Percentiles rank a stretch among this genome's conserved stretches.
Evolutionary conservation across 1,140 invertebrate species (phyloP).

Genomic region (Eupeodes corollae): DNA sequence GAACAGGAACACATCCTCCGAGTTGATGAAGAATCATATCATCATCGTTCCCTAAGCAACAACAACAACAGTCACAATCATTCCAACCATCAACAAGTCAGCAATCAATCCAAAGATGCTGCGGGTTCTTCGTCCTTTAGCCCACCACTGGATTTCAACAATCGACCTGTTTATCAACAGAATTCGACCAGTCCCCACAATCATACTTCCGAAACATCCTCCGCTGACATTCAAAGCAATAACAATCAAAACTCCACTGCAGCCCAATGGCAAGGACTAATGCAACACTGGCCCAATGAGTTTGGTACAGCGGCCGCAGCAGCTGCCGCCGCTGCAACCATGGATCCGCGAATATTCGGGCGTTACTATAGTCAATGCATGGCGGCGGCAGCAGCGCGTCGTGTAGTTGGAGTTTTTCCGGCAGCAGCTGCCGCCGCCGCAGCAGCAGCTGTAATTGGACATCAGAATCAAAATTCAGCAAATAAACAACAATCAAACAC

Average conservation of each 20-base stretch:
- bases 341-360: slow-evolving; percentile 22
- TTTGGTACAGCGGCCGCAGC: slow-evolving; percentile 1
- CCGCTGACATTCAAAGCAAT: too few relatives aligned
- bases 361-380: slow-evolving; percentile 28
- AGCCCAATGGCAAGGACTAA: slow-evolving; percentile 1
- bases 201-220: too few relatives aligned
- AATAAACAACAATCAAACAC: too few relatives aligned
- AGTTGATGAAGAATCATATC: neutral
- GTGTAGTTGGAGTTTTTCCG: neutral
- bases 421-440: neutral
- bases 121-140: too few relatives aligned
- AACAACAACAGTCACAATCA: neutral
- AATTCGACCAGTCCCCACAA: too few relatives aligned
- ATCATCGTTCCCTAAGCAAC: neutral
- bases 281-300: neutral
- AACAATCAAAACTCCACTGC: neutral
- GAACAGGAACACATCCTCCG: neutral
- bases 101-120: neutral
- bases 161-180: too few relatives aligned
- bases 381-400: slow-evolving; percentile 22
- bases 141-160: too few relatives aligned
- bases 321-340: slow-evolving; percentile 5
- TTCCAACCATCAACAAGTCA: too few relatives aligned
- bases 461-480: too few relatives aligned
- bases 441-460: too few relatives aligned